A percentile compares a stretch with the other conserved stretches of the same genome.
Conservation (phyloP, 2,797 vertebrate genomes). For the Sandelia bainsii region DNA sequence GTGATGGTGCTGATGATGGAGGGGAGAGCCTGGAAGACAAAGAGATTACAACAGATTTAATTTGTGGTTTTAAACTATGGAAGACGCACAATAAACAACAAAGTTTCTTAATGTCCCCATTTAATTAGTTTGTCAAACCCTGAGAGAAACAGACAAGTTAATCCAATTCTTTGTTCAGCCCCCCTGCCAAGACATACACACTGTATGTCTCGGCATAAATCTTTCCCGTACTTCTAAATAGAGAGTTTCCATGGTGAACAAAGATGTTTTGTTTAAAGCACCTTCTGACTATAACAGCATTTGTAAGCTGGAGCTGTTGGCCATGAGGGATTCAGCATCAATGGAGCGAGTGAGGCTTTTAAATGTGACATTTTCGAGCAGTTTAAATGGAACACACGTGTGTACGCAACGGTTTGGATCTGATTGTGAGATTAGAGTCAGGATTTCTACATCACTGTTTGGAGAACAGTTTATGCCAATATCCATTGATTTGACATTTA, state of each 20-base stretch:
- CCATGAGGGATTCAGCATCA: conserved; percentile 46
- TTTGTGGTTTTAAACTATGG: background rate
- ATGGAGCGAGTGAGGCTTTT: conserved; percentile 39
- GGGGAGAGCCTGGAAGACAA: conserved; percentile 79
- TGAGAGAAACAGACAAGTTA: conserved; percentile 1
- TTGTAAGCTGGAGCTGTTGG: conserved; percentile 36
- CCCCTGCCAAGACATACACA: conserved; percentile 47
- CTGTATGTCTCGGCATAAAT: conserved; percentile 44
- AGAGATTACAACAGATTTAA: conserved; percentile 5
- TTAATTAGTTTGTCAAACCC: background rate
- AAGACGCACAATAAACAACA: background rate
- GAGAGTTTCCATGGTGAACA: conserved; percentile 68
- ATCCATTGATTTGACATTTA: conserved; percentile 64
- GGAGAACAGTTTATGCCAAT: conserved; percentile 43
- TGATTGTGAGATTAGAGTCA: conserved; percentile 50
- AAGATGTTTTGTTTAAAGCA: conserved; percentile 64
- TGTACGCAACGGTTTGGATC: conserved; percentile 26
- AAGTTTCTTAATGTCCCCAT: background rate
- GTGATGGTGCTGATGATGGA: conserved; percentile 68
- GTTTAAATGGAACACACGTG: conserved; percentile 64
- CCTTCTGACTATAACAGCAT: conserved; percentile 58
- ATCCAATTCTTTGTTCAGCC: conserved; percentile 13
- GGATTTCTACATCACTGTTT: conserved; percentile 40
- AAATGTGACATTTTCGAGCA: conserved; percentile 34
- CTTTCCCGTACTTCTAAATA: conserved; percentile 44